Conservation (phyloP, 2,113 vertebrate species). For the Lucifuga dentata region DNA sequence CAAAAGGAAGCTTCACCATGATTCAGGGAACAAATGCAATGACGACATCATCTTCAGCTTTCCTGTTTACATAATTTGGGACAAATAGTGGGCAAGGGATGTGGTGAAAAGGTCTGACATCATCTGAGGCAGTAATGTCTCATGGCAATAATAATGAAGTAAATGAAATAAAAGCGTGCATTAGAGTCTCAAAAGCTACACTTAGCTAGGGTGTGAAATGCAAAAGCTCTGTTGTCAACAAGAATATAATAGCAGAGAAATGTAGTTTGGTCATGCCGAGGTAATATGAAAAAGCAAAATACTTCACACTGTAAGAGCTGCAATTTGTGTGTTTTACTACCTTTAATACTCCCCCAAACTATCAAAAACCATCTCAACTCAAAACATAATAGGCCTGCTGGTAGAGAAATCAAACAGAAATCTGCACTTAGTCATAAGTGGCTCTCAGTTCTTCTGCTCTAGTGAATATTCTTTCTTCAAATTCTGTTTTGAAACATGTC, state of each 20-base stretch:
- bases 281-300: neutral
- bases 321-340: neutral
- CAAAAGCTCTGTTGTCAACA: neutral
- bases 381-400: slow-evolving; percentile 2
- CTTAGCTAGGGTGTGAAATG: neutral
- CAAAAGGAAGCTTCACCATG: slow-evolving; percentile 54
- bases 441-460: too few relatives aligned
- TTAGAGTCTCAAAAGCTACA: neutral
- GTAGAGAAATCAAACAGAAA: slow-evolving; percentile 10
- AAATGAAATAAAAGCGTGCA: slow-evolving; percentile 15
- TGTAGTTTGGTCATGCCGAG: slow-evolving; percentile 3
- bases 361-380: slow-evolving; percentile 19
- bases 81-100: slow-evolving; percentile 49
- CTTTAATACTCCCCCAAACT: slow-evolving; percentile 12
- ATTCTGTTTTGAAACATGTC: too few relatives aligned
- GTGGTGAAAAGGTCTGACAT: slow-evolving; percentile 29
- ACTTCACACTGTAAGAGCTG: neutral
- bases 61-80: slow-evolving; percentile 65
- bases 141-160: slow-evolving; percentile 2
- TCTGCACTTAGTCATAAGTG: too few relatives aligned
- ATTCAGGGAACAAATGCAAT: slow-evolving; percentile 59
- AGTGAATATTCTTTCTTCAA: too few relatives aligned
- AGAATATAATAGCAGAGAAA: neutral
- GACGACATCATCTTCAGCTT: slow-evolving; percentile 66
- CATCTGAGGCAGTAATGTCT: neutral